These are phyloP conservation scores for Macrotis lagotis DNA, from an alignment of 2,113 vertebrate genomes.

Conservation along the genomic window DNA sequence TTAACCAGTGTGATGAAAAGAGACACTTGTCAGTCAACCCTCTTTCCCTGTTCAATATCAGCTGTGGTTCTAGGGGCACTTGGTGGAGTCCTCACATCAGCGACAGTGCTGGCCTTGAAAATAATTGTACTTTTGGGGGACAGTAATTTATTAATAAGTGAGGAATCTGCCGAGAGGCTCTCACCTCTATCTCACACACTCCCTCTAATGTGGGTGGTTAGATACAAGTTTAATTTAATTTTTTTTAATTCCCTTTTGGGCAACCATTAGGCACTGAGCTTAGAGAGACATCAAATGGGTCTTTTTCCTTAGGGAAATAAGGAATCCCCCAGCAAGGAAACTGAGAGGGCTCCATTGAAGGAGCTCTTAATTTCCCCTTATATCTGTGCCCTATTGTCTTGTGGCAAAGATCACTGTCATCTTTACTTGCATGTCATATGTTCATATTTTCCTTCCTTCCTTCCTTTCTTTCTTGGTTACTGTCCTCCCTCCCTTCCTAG, in stretches of 20 bases:
- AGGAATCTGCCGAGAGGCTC: slow-evolving; percentile 15
- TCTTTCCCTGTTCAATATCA: slow-evolving; percentile 42
- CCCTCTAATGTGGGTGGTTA: neutral
- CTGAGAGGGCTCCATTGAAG: neutral
- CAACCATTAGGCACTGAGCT: neutral
- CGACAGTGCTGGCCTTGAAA: slow-evolving; percentile 6
- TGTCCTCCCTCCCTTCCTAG: neutral
- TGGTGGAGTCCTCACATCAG: slow-evolving; percentile 31
- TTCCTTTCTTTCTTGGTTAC: neutral
- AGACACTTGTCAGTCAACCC: slow-evolving; percentile 44
- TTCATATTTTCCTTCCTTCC: neutral
- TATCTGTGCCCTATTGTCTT: neutral
- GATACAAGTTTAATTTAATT: neutral
- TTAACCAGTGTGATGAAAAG: slow-evolving; percentile 60
- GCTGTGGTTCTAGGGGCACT: slow-evolving; percentile 27
- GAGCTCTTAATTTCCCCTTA: neutral
- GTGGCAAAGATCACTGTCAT: neutral
- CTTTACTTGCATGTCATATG: neutral
- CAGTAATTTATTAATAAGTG: accelerated
- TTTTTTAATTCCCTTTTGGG: neutral
- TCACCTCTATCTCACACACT: neutral
- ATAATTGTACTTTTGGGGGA: neutral
- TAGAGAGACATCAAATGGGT: neutral
- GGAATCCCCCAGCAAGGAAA: neutral
- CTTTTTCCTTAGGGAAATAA: neutral